Base-by-base conservation (phyloP, 2,888 invertebrate species). In the Encarsia formosa region DNA sequence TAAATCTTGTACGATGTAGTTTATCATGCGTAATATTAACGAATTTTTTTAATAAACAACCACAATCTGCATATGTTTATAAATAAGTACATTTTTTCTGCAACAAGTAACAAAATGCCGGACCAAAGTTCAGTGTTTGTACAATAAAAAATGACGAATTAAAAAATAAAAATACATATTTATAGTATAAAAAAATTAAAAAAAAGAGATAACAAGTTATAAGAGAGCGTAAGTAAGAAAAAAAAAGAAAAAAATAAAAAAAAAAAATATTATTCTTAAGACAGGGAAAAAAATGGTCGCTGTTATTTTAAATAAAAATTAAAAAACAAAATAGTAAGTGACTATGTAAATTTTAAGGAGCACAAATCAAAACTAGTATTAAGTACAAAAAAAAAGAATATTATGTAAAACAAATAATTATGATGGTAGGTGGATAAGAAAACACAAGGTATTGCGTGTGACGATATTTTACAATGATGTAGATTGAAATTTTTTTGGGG, bases 351-450 rank as follows among this genome's bases (percentile, higher is more conserved):
- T 52, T 52, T 32, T 56, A 56, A 56, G 55, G 38, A 47, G 58
- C 58, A 56, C 56, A 58, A 58, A 58, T 58, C 58, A 58, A 58
- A 58, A 58, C 44, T 58, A 56, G 49, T 15, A 6, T 2, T 56
- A 52, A 56, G 56, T 34, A 39, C 41, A 18, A 26, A n/a, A 15
- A 49, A 48, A 20, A 31, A 24, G 19, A 31, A 41, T n/a, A 41
- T 16, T 15, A 38, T 44, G 24, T 49, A 49, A 52, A 45, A 55
- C 13, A 45, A 48, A 48, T 32, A 37, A 35, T 45, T 37, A 53
- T 13, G 20, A 16, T 23, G n/a, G 35, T 9, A 15, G 16, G 29
- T 3, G 2, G 19, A 34, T n/a, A 20, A 18, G 32, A 13, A 4
- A 18, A 20, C 26, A 13, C 23, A 9, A 29, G 18, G 19, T 29